A percentile compares a stretch with the other conserved stretches of the same genome.
Evolutionary conservation across 2,113 vertebrate genomes (phyloP).

Genomic region (Phodopus roborovskii): DNA sequence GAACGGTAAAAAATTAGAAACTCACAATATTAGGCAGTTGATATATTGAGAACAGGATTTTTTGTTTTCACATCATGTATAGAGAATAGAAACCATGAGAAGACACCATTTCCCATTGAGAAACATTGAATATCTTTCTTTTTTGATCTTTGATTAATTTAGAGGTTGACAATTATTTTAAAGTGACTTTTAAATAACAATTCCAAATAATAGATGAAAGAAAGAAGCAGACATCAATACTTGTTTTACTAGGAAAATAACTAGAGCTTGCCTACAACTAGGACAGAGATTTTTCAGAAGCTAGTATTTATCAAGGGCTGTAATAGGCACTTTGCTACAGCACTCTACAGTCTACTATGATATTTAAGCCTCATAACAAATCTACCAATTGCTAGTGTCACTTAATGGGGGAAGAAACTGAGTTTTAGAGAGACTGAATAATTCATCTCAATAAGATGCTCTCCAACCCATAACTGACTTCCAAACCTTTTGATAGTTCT

Average conservation of each 20-base stretch:
- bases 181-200: not conserved
- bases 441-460: conserved; percentile 21
- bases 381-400: not conserved
- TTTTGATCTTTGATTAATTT: conserved; percentile 45
- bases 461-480: not conserved
- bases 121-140: conserved; percentile 15
- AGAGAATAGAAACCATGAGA: not conserved
- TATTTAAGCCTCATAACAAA: not conserved
- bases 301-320: conserved; percentile 21
- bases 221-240: not conserved
- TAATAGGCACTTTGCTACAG: not conserved
- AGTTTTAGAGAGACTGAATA: conserved; percentile 36
- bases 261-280: not conserved
- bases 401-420: conserved; percentile 21
- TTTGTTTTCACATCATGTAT: conserved; percentile 46
- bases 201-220: not conserved
- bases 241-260: conserved; percentile 38
- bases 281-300: not conserved
- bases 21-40: conserved; percentile 31
- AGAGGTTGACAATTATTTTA: not conserved
- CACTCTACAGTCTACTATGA: not conserved
- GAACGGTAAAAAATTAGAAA: conserved; percentile 55
- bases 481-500: not conserved
- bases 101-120: conserved; percentile 13
- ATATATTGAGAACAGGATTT: conserved; percentile 29